phyloP scores from a whole-genome alignment of 2,113 vertebrate genomes.

The Esox niger region DNA sequence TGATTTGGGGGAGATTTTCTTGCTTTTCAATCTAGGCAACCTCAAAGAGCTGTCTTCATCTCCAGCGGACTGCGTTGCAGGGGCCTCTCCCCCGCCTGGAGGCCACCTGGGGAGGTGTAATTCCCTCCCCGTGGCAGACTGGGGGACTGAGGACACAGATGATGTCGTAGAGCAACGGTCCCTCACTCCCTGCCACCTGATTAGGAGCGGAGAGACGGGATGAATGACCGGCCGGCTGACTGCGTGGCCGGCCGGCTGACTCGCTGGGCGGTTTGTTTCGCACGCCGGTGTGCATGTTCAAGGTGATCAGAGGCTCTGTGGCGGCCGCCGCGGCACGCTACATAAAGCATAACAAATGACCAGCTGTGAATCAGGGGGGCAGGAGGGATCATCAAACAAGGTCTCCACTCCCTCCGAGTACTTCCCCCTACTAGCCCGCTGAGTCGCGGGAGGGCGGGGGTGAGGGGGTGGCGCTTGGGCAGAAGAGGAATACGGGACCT shows the following conservation, averaged over 20 bases:
- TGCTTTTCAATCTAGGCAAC: conserved; percentile 60
- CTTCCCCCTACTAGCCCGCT: conserved; percentile 29
- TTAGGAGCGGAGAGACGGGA: conserved; percentile 11
- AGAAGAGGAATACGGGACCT: conserved; percentile 35
- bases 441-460: conserved; percentile 34
- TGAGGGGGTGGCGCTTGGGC: conserved; percentile 54
- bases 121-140: conserved; percentile 51
- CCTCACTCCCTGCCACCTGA: too few relatives aligned
- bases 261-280: conserved; percentile 18
- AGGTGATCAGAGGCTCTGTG: conserved; percentile 48
- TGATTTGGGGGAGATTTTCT: conserved; percentile 62
- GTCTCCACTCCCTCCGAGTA: conserved; percentile 2
- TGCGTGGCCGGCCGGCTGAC: conserved; percentile 36
- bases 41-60: conserved; percentile 54
- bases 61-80: neutral
- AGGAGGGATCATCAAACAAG: conserved; percentile 46
- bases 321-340: conserved; percentile 20
- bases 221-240: conserved; percentile 27
- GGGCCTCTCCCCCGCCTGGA: conserved; percentile 6
- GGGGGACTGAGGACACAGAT: conserved; percentile 27
- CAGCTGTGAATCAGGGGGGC: conserved; percentile 44
- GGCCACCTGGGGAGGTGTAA: conserved; percentile 65
- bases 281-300: conserved; percentile 46
- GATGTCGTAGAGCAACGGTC: conserved; percentile 13
- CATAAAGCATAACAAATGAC: conserved; percentile 60